Evolutionary conservation across 2,797 vertebrate species (phyloP), one percentile per base, ranked within the genome.

Genomic region (Rhinichthys osculus): DNA sequence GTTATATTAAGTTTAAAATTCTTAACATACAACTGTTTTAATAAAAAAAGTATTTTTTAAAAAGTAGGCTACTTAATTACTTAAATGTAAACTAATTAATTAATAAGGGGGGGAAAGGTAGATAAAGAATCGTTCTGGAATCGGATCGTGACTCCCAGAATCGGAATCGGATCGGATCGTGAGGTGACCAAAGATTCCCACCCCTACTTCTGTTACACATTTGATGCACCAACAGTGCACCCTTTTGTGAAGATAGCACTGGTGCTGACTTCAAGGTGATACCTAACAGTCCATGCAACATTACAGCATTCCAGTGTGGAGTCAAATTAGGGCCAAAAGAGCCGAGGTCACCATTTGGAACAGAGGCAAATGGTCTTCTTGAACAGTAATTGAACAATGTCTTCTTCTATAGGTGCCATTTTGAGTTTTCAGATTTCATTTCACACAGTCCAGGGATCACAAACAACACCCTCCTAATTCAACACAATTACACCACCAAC

Each of bases 391-490:
- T 81, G 72, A 83, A 83, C 54, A 40, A 69, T 50, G 42, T 62
- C 30, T 27, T 62, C 78, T 87, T 84, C 54, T 38, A 42, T 59
- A 71, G 69, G 40, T 81, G 47, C 38, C 67, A 62, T 57, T 87
- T 79, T 3, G 71, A 85, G 79, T 81, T 87, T 88, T 89, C 59
- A 83, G 78, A 87, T 88, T 86, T 86, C 38, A 88, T 90, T 90
- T 89, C 59, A 73, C 74, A 74, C 44, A 86, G 83, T 81, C 69
- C 66, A 54, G 9, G 78, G 78, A 89, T 88, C 79, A 73, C 84
- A 73, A 76, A 79, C 90, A 74, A 81, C 78, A 78, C 85, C 81
- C 80, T 66, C 27, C 40, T 40, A 42, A 87, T 81, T 84, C 76
- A 54, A 57, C 54, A 27, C 78, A 78, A 85, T 90, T 88, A 85